These are phyloP conservation scores for Thyatira batis DNA, from an alignment of 2,888 invertebrate genomes.

Conservation along the genomic window DNA sequence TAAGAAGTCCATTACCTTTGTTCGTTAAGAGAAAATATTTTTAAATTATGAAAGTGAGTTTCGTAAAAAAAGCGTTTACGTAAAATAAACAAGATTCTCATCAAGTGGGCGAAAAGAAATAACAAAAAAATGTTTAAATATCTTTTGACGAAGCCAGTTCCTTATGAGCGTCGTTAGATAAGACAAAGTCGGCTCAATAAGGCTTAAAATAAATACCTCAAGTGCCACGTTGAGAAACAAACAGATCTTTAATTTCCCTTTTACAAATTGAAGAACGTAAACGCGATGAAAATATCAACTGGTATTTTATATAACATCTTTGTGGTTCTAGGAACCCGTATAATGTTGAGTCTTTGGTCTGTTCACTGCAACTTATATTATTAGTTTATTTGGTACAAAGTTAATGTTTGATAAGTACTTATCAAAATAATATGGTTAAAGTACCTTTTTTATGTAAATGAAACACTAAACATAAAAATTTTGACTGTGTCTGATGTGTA, in stretches of 20 bases:
- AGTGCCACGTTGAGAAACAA: slow-evolving; percentile 47
- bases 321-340: not conserved
- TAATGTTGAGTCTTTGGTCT: slow-evolving; percentile 8
- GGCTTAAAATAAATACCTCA: slow-evolving; percentile 55
- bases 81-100: slow-evolving; percentile 24
- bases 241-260: slow-evolving; percentile 57
- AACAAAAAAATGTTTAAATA: slow-evolving; percentile 31
- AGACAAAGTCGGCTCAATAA: slow-evolving; percentile 42
- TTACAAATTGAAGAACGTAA: slow-evolving; percentile 50
- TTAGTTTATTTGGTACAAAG: too few relatives aligned
- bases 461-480: too few relatives aligned
- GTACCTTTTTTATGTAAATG: too few relatives aligned
- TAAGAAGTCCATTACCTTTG: slow-evolving; percentile 7
- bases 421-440: too few relatives aligned
- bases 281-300: slow-evolving; percentile 19
- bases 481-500: too few relatives aligned
- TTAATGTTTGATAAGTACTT: too few relatives aligned
- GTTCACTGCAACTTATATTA: too few relatives aligned
- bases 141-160: slow-evolving; percentile 32
- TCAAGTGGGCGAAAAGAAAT: slow-evolving; percentile 20
- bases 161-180: slow-evolving; percentile 45
- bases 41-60: not conserved
- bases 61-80: slow-evolving; percentile 5
- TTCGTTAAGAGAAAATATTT: not conserved
- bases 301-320: slow-evolving; percentile 13